A percentile compares a stretch with the other conserved stretches of the same genome.
phyloP scores from a whole-genome alignment of 2,113 vertebrate species.

The Podarcis muralis region DNA sequence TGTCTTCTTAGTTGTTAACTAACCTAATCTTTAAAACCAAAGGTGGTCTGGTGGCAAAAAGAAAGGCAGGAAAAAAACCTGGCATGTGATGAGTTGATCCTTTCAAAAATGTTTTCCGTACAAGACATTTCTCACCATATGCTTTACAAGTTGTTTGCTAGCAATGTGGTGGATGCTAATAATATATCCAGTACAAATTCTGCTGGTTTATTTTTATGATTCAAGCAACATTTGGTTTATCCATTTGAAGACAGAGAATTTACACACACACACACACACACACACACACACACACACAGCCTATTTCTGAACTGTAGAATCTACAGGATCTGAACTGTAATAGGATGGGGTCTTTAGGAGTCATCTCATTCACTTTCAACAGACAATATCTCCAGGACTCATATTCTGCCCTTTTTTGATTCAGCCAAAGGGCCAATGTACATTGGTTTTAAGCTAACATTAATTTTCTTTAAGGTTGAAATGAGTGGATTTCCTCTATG shows the following conservation, averaged over 20 bases:
- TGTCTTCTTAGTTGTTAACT: not conserved
- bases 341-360: not conserved
- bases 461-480: not conserved
- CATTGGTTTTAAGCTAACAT: not conserved
- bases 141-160: not conserved
- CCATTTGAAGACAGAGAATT: not conserved
- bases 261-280: not conserved
- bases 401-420: slow-evolving; percentile 2
- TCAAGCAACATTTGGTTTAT: not conserved
- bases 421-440: slow-evolving; percentile 10
- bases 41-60: not conserved
- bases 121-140: not conserved
- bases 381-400: not conserved
- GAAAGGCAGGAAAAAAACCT: no score
- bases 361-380: not conserved
- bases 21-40: not conserved
- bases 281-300: not conserved
- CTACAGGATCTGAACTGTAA: not conserved
- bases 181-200: not conserved
- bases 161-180: not conserved
- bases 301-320: not conserved
- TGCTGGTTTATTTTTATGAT: not conserved
- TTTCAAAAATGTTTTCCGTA: not conserved
- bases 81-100: not conserved
- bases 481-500: slow-evolving; percentile 28